Evolutionary conservation across 2,888 invertebrate genomes (phyloP), one percentile per base, ranked within the genome.

Genomic region (Acleris emargana): DNA sequence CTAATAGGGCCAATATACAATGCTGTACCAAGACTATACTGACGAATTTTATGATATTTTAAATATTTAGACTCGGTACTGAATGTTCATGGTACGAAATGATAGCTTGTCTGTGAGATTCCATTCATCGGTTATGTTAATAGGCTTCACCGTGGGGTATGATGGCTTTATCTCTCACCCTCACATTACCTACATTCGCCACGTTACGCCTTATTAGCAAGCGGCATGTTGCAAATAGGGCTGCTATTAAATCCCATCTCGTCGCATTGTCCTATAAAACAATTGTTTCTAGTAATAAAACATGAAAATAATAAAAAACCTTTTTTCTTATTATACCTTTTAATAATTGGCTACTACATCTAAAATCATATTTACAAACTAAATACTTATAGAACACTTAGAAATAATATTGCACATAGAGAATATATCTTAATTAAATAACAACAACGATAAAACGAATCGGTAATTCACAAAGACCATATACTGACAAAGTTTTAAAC

Each of bases 401-500:
- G 80, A 58, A 78, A 71, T 91, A 92, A 86, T 92, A 92, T 92
- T 92, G 92, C 92, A 92, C 91, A 81, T 83, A 77, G 78, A 82
- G 69, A 71, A 83, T 85, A 76, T 73, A 73, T 75, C 73, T 72
- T 82, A 83, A 77, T 79, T 82, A 83, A 86, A 80, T 82, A 91
- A 90, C 87, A 89, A 89, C 86, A 89, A 87, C 81, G 75, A 83
- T 78, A 74, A 78, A 77, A 68, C 64, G 62, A 79, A 78, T 72
- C 73, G 72, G 76, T 72, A 75, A 73, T 78, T 73, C 72, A 77
- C 82, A 74, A 76, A 69, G 62, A 70, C 54, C 59, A 28, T 59
- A 55, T 72, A 67, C 74, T 52, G 28, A 66, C 32, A 51, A 63
- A 68, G 67, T 67, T 67, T 32, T 25, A 54, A 61, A 71, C 64